Conservation (phyloP, 1,140 invertebrate genomes). For the Hirudo medicinalis region DNA sequence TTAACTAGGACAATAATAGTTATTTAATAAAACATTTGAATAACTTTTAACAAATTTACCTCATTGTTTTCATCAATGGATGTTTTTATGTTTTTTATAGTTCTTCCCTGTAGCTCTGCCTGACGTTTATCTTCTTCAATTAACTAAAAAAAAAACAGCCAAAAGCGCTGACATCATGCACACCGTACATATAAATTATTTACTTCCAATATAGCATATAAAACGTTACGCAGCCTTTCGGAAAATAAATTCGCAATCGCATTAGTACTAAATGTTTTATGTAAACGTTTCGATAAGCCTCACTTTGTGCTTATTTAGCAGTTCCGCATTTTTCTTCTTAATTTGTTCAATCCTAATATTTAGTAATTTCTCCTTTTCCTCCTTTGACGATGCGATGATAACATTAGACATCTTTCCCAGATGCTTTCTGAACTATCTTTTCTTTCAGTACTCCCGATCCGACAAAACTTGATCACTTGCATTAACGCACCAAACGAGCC, state of each 20-base stretch:
- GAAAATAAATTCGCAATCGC: neutral
- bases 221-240: neutral
- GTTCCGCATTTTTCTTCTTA: conserved; percentile 12
- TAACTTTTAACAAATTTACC: too few species aligned
- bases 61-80: too few species aligned
- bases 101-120: conserved; percentile 7
- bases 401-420: too few species aligned
- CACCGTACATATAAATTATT: neutral
- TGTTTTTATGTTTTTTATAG: conserved; percentile 8
- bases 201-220: neutral
- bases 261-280: neutral
- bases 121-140: conserved; percentile 7
- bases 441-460: too few species aligned
- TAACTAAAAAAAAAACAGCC: conserved; percentile 1
- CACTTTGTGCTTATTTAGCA: conserved; percentile 6
- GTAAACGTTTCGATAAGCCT: neutral
- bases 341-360: conserved; percentile 11
- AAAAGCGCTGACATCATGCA: neutral
- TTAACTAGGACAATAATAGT: too few species aligned
- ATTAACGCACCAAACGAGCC: too few species aligned
- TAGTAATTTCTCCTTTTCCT: conserved; percentile 7
- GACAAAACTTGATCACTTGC: too few species aligned
- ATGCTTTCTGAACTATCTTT: too few species aligned
- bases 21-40: too few species aligned
- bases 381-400: conserved; percentile 2